These are phyloP conservation scores for Clepsis dumicolana DNA, from an alignment of 2,888 invertebrate genomes.

Conservation along the genomic window DNA sequence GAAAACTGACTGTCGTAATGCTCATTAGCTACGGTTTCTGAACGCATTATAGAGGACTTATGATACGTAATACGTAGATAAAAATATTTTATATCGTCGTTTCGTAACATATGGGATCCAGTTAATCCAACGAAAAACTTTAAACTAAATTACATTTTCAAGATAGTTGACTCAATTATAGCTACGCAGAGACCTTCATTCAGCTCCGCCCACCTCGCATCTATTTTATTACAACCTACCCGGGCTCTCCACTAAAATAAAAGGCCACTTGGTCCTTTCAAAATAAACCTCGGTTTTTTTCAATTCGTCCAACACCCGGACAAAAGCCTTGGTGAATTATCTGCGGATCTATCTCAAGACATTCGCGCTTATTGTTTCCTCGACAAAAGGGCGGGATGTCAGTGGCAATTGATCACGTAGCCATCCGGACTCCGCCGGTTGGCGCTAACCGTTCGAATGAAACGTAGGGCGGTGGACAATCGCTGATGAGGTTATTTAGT, in stretches of 20 bases:
- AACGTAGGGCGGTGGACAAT: constrained; percentile 9
- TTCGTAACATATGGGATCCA: too few relatives aligned
- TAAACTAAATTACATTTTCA: neutral
- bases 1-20: too few relatives aligned
- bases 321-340: constrained; percentile 52
- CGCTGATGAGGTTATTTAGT: constrained; percentile 6
- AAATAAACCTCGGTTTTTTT: constrained; percentile 42
- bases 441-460: constrained; percentile 28
- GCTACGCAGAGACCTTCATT: constrained; percentile 11
- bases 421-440: constrained; percentile 45
- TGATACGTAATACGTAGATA: too few relatives aligned
- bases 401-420: constrained; percentile 68
- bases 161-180: neutral
- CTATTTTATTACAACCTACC: constrained; percentile 17
- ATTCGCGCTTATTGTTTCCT: constrained; percentile 66
- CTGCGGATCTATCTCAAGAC: constrained; percentile 62
- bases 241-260: constrained; percentile 21
- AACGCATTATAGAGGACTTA: too few relatives aligned
- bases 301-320: constrained; percentile 38
- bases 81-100: too few relatives aligned
- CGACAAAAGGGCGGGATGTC: constrained; percentile 65
- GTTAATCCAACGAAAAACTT: neutral
- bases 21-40: too few relatives aligned
- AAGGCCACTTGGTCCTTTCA: constrained; percentile 34
- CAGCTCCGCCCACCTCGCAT: neutral